Base-by-base conservation (phyloP, 1,140 invertebrate genomes). In the Caerostris darwini region DNA sequence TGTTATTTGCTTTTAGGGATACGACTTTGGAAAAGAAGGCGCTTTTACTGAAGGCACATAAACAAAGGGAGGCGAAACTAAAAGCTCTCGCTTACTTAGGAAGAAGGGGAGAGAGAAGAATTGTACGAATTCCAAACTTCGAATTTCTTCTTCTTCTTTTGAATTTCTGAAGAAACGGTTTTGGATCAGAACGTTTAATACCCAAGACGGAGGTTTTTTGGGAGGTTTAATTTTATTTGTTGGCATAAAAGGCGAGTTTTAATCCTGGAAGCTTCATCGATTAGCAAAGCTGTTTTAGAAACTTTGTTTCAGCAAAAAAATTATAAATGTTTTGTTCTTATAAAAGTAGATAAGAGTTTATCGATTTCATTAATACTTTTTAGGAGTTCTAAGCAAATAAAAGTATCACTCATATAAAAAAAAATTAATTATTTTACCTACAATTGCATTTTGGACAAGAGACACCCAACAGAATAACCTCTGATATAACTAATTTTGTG, bases 21-120 rank as follows among this genome's bases (percentile, higher is more conserved):
- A 85, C 77, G 77, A 64, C 34, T 64, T 61, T 85, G 19, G 88
- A 71, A 69, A 69, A 59, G 82, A 58, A 86, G 61, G 6, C 82
- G 91, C 81, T 83, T 57, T 34, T n/a, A 64, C 14, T 34, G 17
- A 53, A 17, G 10, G 82, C 61, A 87, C 61, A 93, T 93, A 93
- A 93, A 93, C 91, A 93, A 93, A 86, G 91, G 53, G 50, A 57
- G 83, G 61, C 61, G 83, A 86, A 82, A 93, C 91, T 93, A 86
- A 93, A 87, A 86, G 90, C 71, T 19, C 54, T 57, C 77, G 71
- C 77, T 83, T 83, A 83, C 89, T 90, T 77, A 81, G 53, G 19
- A 58, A 64, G 83, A 61, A 10, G 57, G 53, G 7, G 50, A 69
- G 53, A 69, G 69, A 3, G 8, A 86, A 57, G 57, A 86, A 86